Evolutionary conservation across 2,888 invertebrate species (phyloP), one percentile per base, ranked within the genome.

Genomic region (Sericinus montela): DNA sequence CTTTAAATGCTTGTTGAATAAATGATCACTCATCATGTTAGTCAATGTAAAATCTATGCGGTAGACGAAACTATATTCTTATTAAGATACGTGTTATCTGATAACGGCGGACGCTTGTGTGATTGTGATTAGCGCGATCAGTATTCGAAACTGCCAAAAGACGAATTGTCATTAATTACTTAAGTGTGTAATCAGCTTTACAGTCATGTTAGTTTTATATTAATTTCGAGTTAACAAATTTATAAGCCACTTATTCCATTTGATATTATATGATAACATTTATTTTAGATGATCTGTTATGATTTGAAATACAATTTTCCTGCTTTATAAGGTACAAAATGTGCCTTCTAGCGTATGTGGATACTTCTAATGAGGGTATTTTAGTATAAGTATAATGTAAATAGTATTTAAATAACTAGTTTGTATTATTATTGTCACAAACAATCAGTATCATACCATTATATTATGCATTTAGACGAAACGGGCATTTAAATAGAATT

Each of bases 91-190:
- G n/a, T 52, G 45, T 53, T 55, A 53, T 52, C 51, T 48, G 45
- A 50, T 50, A 55, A 58, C 54, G 45, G 56, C 51, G 56, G 67
- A 67, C 58, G 85, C 85, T 86, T 85, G 70, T 85, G 86, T 86
- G 65, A 66, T 70, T 77, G 85, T 85, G 80, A 69, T 61, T 59
- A 75, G 73, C 75, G 84, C 75, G 69, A 82, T 69, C 82, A 84
- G 81, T 86, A 84, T 85, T 84, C 54, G 58, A 61, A 77, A 82
- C 79, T 81, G 83, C 83, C 86, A 85, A 87, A 85, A 72, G 69
- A 65, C 65, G 68, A 72, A 72, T 70, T 73, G 59, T 62, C 63
- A 63, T 56, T 57, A 53, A 54, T 52, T 54, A 69, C 67, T 65
- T 72, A 61, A 63, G 66, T 63, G 62, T 64, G 59, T 72, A 72